Percentiles rank a stretch among this genome's conserved stretches.
Conservation (phyloP, 2,888 invertebrate species). For the Eupithecia vulgata region DNA sequence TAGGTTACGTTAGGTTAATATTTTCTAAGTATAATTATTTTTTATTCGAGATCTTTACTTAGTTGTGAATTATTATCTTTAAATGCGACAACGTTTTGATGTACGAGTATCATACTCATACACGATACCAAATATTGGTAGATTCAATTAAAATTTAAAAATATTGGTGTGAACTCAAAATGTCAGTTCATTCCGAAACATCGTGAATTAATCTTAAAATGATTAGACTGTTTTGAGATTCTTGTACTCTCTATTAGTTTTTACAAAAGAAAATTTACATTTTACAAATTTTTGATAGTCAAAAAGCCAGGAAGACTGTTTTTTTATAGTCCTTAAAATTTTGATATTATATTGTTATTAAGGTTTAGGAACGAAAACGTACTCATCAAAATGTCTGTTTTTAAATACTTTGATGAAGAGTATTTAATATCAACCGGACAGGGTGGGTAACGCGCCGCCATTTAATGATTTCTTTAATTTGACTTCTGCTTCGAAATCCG, state of each 20-base stretch:
- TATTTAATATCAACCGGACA: slow-evolving; percentile 27
- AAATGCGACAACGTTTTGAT: slow-evolving; percentile 23
- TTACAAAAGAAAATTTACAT: slow-evolving; percentile 76
- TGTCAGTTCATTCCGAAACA: slow-evolving; percentile 33
- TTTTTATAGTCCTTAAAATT: slow-evolving; percentile 81
- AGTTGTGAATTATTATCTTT: slow-evolving; percentile 21
- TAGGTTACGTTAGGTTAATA: slow-evolving; percentile 19
- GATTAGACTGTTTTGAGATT: slow-evolving; percentile 73
- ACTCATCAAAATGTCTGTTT: slow-evolving; percentile 57
- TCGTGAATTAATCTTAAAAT: slow-evolving; percentile 53
- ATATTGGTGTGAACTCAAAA: slow-evolving; percentile 17
- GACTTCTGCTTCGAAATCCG: not conserved
- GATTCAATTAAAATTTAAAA: slow-evolving; percentile 50
- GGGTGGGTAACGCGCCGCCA: slow-evolving; percentile 15
- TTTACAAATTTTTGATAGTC: slow-evolving; percentile 81
- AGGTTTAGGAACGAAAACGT: slow-evolving; percentile 66
- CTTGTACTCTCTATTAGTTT: slow-evolving; percentile 75
- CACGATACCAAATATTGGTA: slow-evolving; percentile 67
- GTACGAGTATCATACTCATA: slow-evolving; percentile 40
- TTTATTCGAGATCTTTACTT: slow-evolving; percentile 17
- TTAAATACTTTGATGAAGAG: slow-evolving; percentile 30
- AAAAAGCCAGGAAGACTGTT: slow-evolving; percentile 81
- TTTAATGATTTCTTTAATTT: slow-evolving; percentile 6
- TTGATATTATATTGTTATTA: slow-evolving; percentile 79
- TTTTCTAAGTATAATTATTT: slow-evolving; percentile 22